A percentile compares a stretch with the other conserved stretches of the same genome.
Conservation (phyloP, 2,888 invertebrate genomes). For the Onthophagus sagittarius region DNA sequence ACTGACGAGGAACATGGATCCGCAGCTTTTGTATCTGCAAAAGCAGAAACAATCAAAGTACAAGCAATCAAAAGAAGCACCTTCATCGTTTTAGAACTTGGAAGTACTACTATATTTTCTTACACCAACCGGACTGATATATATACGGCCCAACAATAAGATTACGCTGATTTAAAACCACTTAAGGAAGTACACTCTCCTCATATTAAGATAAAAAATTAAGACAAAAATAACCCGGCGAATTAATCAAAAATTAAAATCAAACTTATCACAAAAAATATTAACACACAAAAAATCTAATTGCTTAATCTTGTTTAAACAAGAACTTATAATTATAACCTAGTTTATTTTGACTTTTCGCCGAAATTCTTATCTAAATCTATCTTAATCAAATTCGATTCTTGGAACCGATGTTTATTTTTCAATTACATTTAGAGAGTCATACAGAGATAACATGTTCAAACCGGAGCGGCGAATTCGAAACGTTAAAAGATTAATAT, state of each 20-base stretch:
- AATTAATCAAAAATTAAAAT: too few species aligned
- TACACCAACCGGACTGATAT: neutral
- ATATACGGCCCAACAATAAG: neutral
- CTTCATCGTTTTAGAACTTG: conserved; percentile 2
- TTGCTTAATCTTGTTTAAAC: neutral
- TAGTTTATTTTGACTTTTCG: neutral
- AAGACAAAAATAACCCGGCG: neutral
- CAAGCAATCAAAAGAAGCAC: conserved; percentile 24
- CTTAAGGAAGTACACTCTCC: neutral
- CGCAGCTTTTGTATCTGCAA: conserved; percentile 1
- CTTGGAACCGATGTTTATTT: neutral
- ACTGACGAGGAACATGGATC: neutral
- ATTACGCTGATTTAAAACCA: neutral
- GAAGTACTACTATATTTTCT: neutral
- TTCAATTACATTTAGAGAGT: neutral
- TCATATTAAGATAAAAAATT: neutral
- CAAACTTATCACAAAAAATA: neutral
- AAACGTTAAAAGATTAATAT: neutral
- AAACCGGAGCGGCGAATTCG: neutral
- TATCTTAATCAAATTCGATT: neutral
- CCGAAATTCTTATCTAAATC: neutral
- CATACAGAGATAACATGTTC: neutral
- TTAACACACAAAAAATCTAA: neutral
- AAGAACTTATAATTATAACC: neutral
- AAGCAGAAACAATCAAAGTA: conserved; percentile 22